phyloP scores from a whole-genome alignment of 2,113 vertebrate genomes.

The Odocoileus hemionus region DNA sequence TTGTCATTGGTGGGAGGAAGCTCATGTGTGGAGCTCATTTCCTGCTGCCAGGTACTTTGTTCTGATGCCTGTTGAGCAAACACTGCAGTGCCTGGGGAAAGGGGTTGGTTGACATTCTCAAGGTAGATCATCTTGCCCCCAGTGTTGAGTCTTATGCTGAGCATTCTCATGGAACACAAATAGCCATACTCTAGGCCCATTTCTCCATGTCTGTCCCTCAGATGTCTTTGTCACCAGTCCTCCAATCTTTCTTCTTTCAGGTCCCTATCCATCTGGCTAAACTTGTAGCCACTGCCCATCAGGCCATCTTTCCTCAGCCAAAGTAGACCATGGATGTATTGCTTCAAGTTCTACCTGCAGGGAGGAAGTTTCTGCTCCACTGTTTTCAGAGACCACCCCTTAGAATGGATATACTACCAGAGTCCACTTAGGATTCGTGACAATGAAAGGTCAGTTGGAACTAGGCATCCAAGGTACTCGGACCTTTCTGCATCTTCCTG shows the following conservation, averaged over 20 bases:
- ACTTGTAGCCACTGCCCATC: not conserved
- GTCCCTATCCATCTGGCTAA: not conserved
- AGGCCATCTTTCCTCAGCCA: not conserved
- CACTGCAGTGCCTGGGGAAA: not conserved
- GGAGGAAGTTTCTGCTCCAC: not conserved
- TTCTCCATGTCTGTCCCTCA: not conserved
- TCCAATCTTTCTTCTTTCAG: not conserved
- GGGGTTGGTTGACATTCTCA: not conserved
- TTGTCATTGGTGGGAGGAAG: not conserved
- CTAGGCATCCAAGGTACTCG: not conserved
- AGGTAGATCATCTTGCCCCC: not conserved
- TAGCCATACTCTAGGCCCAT: not conserved
- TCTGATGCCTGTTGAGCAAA: not conserved
- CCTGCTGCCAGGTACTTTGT: not conserved
- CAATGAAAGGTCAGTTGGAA: not conserved
- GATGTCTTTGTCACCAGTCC: not conserved
- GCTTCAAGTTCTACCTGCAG: not conserved
- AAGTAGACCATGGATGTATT: not conserved
- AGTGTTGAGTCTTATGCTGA: not conserved
- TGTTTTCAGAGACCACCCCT: conserved; percentile 24
- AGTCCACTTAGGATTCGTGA: not conserved
- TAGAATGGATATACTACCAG: not conserved
- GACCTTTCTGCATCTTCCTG: not conserved
- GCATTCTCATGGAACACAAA: not conserved
- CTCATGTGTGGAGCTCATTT: not conserved